These are phyloP conservation scores for Spondyliosoma cantharus DNA, from an alignment of 2,797 vertebrate genomes.

Conservation along the genomic window DNA sequence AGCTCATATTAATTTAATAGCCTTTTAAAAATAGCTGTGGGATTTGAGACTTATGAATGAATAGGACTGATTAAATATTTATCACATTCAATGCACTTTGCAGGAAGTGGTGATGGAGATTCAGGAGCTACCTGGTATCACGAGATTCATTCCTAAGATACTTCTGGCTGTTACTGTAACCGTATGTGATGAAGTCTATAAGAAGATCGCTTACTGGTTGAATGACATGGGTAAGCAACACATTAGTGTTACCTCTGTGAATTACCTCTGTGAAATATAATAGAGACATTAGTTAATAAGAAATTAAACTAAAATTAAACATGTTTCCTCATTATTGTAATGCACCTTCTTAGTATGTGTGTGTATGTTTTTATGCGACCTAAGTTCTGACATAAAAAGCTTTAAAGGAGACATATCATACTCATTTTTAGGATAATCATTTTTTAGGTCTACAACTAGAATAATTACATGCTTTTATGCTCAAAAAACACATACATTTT, in stretches of 20 bases:
- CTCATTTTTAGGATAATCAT: too few species aligned
- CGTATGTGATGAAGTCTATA: slow-evolving; percentile 91
- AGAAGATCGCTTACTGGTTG: slow-evolving; percentile 94
- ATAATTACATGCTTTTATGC: too few species aligned
- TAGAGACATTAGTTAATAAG: neutral
- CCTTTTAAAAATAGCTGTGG: slow-evolving; percentile 39
- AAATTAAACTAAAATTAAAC: neutral
- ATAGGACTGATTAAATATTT: slow-evolving; percentile 47
- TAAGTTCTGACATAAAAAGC: neutral
- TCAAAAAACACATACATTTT: too few species aligned
- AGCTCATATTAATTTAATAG: slow-evolving; percentile 8
- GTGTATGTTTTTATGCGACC: neutral
- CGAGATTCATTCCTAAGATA: slow-evolving; percentile 92
- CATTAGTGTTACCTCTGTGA: too few species aligned
- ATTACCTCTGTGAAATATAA: neutral
- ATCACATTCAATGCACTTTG: slow-evolving; percentile 32
- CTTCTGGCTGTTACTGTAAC: slow-evolving; percentile 90
- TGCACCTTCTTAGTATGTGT: neutral
- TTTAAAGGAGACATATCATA: neutral
- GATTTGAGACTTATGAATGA: slow-evolving; percentile 35
- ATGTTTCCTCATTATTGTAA: neutral
- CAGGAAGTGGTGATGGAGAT: slow-evolving; percentile 93
- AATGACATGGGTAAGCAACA: slow-evolving; percentile 90
- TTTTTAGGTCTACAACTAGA: too few species aligned
- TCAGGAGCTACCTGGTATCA: slow-evolving; percentile 88